A percentile compares a stretch with the other conserved stretches of the same genome.
phyloP scores from a whole-genome alignment of 2,888 invertebrate species.

The Pherbina coryleti region DNA sequence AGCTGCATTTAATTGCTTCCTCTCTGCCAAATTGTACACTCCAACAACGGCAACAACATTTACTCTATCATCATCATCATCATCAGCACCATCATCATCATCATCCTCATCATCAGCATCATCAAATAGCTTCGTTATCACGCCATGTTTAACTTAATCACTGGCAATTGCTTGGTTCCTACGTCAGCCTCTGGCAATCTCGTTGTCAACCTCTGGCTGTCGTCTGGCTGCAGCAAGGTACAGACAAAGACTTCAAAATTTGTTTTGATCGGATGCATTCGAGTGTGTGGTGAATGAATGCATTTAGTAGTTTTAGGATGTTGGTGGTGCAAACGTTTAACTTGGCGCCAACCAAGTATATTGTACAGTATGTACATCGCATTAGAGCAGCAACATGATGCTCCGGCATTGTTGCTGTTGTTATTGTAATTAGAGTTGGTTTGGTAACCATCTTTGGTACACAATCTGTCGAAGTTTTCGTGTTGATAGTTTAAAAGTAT shows the following conservation, averaged over 20 bases:
- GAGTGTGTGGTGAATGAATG: neutral
- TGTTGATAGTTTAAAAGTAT: too few species aligned
- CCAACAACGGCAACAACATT: too few species aligned
- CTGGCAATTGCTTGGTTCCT: conserved; percentile 23
- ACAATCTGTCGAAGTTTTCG: too few species aligned
- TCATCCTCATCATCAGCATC: neutral
- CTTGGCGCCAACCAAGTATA: conserved; percentile 15
- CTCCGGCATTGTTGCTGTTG: conserved; percentile 21
- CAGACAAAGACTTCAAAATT: neutral
- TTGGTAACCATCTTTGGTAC: neutral
- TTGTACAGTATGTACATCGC: neutral
- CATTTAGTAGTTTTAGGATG: neutral
- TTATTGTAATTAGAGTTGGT: conserved; percentile 19
- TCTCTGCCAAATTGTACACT: too few species aligned
- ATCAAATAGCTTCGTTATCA: neutral
- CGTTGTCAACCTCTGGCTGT: neutral
- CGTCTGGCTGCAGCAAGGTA: neutral
- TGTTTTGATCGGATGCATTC: conserved; percentile 24
- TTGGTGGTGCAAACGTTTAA: neutral
- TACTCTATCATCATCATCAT: too few species aligned
- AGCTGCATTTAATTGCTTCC: too few species aligned
- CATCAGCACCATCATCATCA: neutral
- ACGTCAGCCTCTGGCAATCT: neutral
- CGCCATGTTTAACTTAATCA: conserved; percentile 1
- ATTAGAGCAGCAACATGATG: neutral